Base-by-base conservation (phyloP, 2,888 invertebrate genomes). In the Chouioia cunea region DNA sequence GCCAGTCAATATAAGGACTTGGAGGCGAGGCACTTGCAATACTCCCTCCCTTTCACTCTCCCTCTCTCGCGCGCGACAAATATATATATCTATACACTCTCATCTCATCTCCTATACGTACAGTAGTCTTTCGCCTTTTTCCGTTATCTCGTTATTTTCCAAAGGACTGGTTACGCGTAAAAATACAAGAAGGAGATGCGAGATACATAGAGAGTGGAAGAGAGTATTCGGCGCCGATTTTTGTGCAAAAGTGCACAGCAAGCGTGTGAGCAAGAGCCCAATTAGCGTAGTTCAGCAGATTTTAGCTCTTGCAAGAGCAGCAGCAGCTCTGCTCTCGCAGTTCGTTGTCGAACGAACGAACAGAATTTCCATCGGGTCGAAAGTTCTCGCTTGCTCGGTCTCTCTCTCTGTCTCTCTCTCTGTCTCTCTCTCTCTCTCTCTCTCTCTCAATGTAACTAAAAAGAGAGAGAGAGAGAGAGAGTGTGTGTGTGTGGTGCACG, bases 1-100 rank as follows among this genome's bases (percentile, higher is more conserved):
- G 52, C 67, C 78, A 83, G 82, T 83, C 83, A 83, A 81, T 83
- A 36, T 36, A 82, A 82, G 79, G 80, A 82, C 77, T 77, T n/a
- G 16, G 52, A 20, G 8, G 22, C 22, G 23, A 15, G 22, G 53
- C 52, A 23, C 18, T 10, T 23, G 12, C 22, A 52, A 18, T 2
- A 20, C 52, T 22, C 22, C 52, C 20, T 22, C 20, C 8, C 50
- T 50, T 20, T n/a, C 18, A 10, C 50, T 16, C 12, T 50, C 50
- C 12, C 4, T 52, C 22, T 52, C 20, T 52, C 52, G 4, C 14
- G 20, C 12, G 12, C 6, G 36, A 6, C 36, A 36, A 12, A 3
- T 10, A 36, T 36, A 10, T 27, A 27, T 6, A 27, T 27, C 2
- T 6, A 27, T 6, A 27, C 8, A 15, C 65, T 16, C 15, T 47